These are phyloP conservation scores for Agriopis aurantiaria DNA, from an alignment of 2,888 invertebrate species.

Conservation along the genomic window DNA sequence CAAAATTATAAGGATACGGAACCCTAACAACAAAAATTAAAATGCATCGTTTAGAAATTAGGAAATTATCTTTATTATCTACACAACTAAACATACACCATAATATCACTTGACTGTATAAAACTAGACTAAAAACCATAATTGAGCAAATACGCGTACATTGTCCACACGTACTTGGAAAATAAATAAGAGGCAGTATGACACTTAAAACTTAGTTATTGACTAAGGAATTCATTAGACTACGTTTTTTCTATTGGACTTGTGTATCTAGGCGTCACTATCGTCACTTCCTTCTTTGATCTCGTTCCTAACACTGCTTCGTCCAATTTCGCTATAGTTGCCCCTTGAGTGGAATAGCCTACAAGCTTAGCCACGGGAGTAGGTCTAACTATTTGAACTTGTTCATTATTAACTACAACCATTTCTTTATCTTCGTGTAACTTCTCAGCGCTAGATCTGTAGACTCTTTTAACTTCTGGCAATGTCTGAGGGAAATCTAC, in stretches of 20 bases:
- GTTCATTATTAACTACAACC: constrained; percentile 72
- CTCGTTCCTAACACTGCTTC: constrained; percentile 73
- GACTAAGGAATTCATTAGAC: constrained; percentile 68
- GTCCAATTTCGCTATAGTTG: constrained; percentile 72
- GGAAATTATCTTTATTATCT: constrained; percentile 73
- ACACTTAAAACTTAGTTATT: constrained; percentile 77
- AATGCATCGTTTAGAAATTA: constrained; percentile 50
- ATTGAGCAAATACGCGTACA: constrained; percentile 76
- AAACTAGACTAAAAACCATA: constrained; percentile 63
- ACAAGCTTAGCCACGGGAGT: constrained; percentile 66
- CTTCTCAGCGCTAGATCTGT: constrained; percentile 77
- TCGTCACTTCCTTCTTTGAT: constrained; percentile 64
- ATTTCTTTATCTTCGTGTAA: constrained; percentile 63
- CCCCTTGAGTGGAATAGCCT: constrained; percentile 67
- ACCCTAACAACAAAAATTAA: neutral
- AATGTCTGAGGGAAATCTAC: constrained; percentile 58
- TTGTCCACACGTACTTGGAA: constrained; percentile 43
- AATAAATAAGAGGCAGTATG: constrained; percentile 57
- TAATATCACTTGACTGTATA: constrained; percentile 86
- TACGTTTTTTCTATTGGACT: constrained; percentile 64
- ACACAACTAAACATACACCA: constrained; percentile 82
- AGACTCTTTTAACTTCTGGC: constrained; percentile 70
- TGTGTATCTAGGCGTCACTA: constrained; percentile 59
- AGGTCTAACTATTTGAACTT: constrained; percentile 75
- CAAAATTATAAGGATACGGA: too few relatives aligned